Conservation (phyloP, 2,113 vertebrate species). For the Oxyruncus cristatus region DNA sequence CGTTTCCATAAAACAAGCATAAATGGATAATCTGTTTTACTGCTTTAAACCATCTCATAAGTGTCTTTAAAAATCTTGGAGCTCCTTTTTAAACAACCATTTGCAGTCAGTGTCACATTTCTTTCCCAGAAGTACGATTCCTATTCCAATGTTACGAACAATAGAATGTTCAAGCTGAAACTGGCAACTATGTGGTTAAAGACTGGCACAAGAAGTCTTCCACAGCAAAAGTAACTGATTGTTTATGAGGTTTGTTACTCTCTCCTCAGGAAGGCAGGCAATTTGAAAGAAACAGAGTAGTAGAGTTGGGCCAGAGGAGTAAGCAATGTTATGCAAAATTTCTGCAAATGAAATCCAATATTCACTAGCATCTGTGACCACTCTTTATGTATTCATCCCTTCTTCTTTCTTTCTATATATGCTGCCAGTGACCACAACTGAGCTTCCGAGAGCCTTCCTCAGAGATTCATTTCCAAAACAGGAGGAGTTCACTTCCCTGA, state of each 20-base stretch:
- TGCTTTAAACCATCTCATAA: conserved; percentile 28
- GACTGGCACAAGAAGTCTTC: background rate
- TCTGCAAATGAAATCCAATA: background rate
- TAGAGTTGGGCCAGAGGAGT: background rate
- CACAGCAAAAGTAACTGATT: background rate
- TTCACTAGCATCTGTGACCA: background rate
- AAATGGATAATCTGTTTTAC: conserved; percentile 18
- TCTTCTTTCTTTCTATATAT: background rate
- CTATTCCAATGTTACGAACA: background rate
- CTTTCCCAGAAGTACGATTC: conserved; percentile 12
- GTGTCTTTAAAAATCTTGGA: conserved; percentile 58
- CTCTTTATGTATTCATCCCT: background rate
- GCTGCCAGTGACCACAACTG: background rate
- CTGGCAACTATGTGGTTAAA: background rate
- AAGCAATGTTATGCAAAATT: background rate
- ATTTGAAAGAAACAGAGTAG: background rate
- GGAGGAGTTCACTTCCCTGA: background rate
- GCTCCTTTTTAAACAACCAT: conserved; percentile 31
- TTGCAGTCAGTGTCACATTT: conserved; percentile 39
- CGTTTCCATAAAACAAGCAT: conserved; percentile 28
- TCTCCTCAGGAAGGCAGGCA: background rate
- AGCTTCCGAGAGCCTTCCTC: background rate
- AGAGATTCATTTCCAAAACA: background rate
- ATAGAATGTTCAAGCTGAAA: background rate
- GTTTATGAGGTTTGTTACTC: background rate